Evolutionary conservation across 2,113 vertebrate species (phyloP).

Genomic region (Hydrolagus affinis): DNA sequence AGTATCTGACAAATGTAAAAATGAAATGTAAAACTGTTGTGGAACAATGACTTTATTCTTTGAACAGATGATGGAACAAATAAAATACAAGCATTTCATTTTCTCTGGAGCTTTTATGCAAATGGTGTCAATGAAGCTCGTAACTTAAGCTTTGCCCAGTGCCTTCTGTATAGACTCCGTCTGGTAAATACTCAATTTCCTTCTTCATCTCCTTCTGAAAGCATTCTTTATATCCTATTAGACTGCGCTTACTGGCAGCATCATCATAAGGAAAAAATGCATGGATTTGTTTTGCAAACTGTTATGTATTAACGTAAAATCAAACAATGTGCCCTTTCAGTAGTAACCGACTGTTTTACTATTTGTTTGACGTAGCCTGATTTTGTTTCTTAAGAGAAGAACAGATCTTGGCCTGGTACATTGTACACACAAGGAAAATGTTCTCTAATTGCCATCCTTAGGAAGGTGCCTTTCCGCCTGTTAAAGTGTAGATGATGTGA

Average conservation of each 20-base stretch:
- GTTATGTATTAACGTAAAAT: constrained; percentile 1
- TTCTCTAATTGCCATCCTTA: neutral
- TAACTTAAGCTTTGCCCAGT: neutral
- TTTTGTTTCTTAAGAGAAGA: constrained; percentile 21
- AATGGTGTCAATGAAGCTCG: neutral
- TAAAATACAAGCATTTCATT: neutral
- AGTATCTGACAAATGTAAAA: neutral
- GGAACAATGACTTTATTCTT: neutral
- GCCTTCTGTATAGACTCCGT: neutral
- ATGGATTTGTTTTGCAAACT: constrained; percentile 21
- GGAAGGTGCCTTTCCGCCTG: neutral
- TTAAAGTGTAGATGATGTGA: neutral
- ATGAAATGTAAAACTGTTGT: neutral
- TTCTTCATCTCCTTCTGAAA: constrained; percentile 7
- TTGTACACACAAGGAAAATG: neutral
- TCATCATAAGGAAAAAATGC: constrained; percentile 11
- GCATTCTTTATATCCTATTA: constrained; percentile 29
- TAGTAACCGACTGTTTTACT: neutral
- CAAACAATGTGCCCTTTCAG: constrained; percentile 21
- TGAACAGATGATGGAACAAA: neutral
- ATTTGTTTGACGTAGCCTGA: neutral
- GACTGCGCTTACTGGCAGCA: constrained; percentile 21
- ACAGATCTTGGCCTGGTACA: neutral
- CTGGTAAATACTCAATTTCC: neutral
- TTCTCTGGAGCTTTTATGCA: neutral